Conservation (phyloP, 2,113 vertebrate genomes). For the Microcebus jonahi region DNA sequence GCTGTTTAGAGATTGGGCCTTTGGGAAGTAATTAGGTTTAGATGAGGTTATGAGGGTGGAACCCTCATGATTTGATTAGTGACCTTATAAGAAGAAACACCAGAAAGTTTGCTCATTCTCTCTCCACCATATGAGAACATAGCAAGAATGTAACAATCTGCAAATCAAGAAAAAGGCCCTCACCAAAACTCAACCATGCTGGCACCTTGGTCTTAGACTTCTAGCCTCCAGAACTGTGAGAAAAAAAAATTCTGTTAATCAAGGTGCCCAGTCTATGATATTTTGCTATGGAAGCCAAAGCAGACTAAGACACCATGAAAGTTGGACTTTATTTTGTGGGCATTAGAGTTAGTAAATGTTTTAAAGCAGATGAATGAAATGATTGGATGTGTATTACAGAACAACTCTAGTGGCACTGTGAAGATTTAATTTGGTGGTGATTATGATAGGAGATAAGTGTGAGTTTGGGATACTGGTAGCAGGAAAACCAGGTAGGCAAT, state of each 20-base stretch:
- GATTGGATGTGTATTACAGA: slow-evolving; percentile 11
- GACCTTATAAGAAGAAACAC: not conserved
- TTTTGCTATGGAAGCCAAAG: not conserved
- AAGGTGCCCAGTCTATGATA: not conserved
- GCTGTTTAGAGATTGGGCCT: not conserved
- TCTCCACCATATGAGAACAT: not conserved
- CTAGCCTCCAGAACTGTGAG: not conserved
- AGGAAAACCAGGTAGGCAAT: not conserved
- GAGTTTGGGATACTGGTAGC: not conserved
- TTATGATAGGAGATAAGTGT: not conserved
- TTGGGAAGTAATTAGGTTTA: not conserved
- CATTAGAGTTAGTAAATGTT: not conserved
- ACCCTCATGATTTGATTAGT: not conserved
- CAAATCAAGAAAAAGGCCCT: not conserved
- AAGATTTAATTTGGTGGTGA: slow-evolving; percentile 5
- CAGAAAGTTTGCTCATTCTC: not conserved
- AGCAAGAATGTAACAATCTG: not conserved
- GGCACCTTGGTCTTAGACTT: slow-evolving; percentile 11
- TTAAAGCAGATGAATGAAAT: slow-evolving; percentile 11
- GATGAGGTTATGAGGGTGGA: not conserved
- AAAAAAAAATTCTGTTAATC: not conserved
- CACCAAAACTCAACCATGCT: not conserved
- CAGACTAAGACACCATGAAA: not conserved
- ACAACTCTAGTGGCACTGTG: not conserved
- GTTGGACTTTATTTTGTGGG: not conserved